These are phyloP conservation scores for Drosophila anceps DNA, from an alignment of 2,888 invertebrate species.

Conservation along the genomic window DNA sequence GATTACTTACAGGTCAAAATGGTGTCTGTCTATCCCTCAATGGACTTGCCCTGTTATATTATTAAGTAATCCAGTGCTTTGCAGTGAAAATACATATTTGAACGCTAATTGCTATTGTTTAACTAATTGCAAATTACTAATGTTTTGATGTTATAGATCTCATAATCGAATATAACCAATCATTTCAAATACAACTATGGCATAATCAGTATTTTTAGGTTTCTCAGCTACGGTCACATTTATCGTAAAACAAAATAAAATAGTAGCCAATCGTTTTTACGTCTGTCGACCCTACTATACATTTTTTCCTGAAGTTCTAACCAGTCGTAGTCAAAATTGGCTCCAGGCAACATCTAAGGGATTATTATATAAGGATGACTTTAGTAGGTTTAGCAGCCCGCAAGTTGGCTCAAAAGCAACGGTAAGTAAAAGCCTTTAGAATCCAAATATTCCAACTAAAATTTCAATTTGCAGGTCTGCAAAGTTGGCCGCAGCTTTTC, in stretches of 20 bases:
- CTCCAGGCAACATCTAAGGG: constrained; percentile 58
- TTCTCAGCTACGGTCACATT: constrained; percentile 17
- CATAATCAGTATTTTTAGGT: constrained; percentile 2
- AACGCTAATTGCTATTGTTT: constrained; percentile 11
- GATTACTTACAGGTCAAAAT: not conserved
- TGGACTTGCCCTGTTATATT: not conserved
- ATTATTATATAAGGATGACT: constrained; percentile 79
- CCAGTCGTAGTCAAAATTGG: constrained; percentile 61
- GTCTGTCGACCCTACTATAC: constrained; percentile 4
- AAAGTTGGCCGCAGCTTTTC: constrained; percentile 88
- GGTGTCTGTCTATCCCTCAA: not conserved
- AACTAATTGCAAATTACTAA: constrained; percentile 26
- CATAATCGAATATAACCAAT: constrained; percentile 8
- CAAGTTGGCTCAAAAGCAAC: constrained; percentile 83
- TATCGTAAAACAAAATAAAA: constrained; percentile 41
- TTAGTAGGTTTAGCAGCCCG: constrained; percentile 83
- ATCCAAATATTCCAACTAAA: not conserved
- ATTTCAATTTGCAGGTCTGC: constrained; percentile 85
- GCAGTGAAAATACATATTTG: constrained; percentile 13
- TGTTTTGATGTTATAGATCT: constrained; percentile 12
- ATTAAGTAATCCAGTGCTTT: constrained; percentile 6
- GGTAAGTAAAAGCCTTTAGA: constrained; percentile 59
- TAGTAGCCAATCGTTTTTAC: constrained; percentile 30
- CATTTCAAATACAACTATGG: not conserved
- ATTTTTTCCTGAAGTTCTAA: constrained; percentile 13